Conservation (phyloP, 2,888 invertebrate species). For the Gymnocheta viridis region DNA sequence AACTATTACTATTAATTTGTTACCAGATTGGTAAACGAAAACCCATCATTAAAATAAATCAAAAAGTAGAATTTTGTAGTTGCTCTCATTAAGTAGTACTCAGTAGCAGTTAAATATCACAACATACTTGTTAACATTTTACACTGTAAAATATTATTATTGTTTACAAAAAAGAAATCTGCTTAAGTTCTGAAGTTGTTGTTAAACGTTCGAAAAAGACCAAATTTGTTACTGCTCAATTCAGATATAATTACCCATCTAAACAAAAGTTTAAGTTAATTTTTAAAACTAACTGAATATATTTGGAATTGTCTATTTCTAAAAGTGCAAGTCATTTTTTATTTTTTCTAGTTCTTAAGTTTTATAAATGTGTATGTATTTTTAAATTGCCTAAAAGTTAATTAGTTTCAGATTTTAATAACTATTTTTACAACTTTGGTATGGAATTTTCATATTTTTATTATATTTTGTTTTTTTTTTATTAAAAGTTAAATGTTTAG, state of each 20-base stretch:
- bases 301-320: constrained; percentile 54
- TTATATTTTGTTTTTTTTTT: constrained; percentile 14
- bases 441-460: constrained; percentile 54
- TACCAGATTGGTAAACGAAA: constrained; percentile 39
- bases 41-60: constrained; percentile 32
- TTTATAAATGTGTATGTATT: constrained; percentile 64
- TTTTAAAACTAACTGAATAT: constrained; percentile 46
- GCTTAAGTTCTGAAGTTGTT: constrained; percentile 70
- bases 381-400: constrained; percentile 46
- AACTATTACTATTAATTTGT: constrained; percentile 74
- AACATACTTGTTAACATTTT: constrained; percentile 28
- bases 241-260: constrained; percentile 7
- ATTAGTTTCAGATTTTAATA: constrained; percentile 26
- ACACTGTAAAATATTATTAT: constrained; percentile 36
- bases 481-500: constrained; percentile 17
- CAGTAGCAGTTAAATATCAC: constrained; percentile 41
- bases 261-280: constrained; percentile 35
- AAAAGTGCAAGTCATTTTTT: constrained; percentile 60
- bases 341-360: constrained; percentile 66
- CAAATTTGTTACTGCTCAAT: constrained; percentile 20
- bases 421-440: constrained; percentile 52
- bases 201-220: constrained; percentile 51
- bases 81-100: constrained; percentile 44
- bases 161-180: constrained; percentile 48
- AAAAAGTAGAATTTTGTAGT: constrained; percentile 52